Conservation (phyloP, 2,113 vertebrate genomes). For the Poecile atricapillus region DNA sequence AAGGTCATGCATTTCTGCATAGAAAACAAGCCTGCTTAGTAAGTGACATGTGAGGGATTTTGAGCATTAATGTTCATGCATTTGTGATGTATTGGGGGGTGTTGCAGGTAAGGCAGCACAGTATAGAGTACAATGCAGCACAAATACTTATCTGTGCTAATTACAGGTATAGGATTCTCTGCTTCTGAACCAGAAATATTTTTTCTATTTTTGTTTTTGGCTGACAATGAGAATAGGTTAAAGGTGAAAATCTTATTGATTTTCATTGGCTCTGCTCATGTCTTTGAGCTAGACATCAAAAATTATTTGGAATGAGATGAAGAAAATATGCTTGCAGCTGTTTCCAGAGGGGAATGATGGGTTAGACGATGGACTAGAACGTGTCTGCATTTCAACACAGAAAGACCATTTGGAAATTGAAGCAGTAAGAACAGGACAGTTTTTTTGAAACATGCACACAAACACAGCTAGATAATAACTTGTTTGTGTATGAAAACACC, state of each 20-base stretch:
- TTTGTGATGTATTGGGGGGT: background rate
- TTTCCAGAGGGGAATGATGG: background rate
- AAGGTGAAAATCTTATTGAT: background rate
- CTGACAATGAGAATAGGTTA: background rate
- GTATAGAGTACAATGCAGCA: slow-evolving; percentile 1
- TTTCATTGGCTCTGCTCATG: background rate
- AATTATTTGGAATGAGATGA: slow-evolving; percentile 25
- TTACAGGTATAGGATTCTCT: background rate
- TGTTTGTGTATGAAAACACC: slow-evolving; percentile 1
- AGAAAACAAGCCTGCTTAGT: slow-evolving; percentile 17
- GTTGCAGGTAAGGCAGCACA: slow-evolving; percentile 16
- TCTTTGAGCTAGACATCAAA: slow-evolving; percentile 45
- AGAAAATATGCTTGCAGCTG: slow-evolving; percentile 29
- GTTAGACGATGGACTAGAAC: slow-evolving; percentile 1
- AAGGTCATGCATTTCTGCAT: slow-evolving; percentile 44
- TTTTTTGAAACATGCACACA: slow-evolving; percentile 7
- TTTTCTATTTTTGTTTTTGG: background rate
- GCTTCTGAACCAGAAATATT: background rate
- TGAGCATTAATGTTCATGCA: background rate
- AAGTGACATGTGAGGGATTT: background rate
- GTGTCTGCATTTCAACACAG: slow-evolving; percentile 18
- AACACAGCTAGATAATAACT: slow-evolving; percentile 27
- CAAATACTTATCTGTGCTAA: background rate
- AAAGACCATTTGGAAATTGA: slow-evolving; percentile 6
- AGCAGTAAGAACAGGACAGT: slow-evolving; percentile 18